Evolutionary conservation across 2,888 invertebrate genomes (phyloP).

Genomic region (Lycia hirtaria): DNA sequence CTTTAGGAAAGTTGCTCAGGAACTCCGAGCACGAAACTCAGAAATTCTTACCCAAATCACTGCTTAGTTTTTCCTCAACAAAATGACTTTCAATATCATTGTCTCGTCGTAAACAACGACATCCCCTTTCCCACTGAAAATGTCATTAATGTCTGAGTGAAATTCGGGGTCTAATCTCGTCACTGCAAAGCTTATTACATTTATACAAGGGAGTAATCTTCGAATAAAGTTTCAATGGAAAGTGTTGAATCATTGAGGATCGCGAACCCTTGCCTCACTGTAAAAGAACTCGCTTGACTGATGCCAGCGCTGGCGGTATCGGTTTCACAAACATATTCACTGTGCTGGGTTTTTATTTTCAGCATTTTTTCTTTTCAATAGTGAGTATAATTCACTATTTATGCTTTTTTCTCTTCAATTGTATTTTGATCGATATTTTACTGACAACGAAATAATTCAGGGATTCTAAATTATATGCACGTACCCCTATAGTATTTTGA

Average conservation of each 20-base stretch:
- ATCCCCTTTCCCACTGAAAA: conserved; percentile 77
- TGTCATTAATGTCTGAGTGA: conserved; percentile 85
- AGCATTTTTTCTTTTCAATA: background rate
- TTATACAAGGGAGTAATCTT: conserved; percentile 84
- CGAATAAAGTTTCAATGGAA: conserved; percentile 85
- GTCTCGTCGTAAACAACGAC: conserved; percentile 75
- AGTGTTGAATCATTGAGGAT: conserved; percentile 81
- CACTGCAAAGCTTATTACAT: conserved; percentile 85
- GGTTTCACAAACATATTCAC: conserved; percentile 30
- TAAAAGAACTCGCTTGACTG: conserved; percentile 68
- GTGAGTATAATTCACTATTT: background rate
- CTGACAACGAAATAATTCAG: too few species aligned
- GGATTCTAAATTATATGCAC: too few species aligned
- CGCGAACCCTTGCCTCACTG: conserved; percentile 75
- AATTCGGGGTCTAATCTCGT: conserved; percentile 84
- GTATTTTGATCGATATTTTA: background rate
- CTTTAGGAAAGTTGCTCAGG: background rate
- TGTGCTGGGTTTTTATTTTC: background rate
- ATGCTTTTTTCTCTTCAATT: background rate
- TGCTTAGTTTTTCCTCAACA: conserved; percentile 66
- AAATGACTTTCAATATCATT: conserved; percentile 84
- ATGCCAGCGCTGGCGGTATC: conserved; percentile 47
- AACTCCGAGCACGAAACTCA: conserved; percentile 1
- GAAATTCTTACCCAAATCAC: conserved; percentile 41
- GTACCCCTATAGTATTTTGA: too few species aligned